Evolutionary conservation across 2,113 vertebrate genomes (phyloP).

Genomic region (Addax nasomaculatus): DNA sequence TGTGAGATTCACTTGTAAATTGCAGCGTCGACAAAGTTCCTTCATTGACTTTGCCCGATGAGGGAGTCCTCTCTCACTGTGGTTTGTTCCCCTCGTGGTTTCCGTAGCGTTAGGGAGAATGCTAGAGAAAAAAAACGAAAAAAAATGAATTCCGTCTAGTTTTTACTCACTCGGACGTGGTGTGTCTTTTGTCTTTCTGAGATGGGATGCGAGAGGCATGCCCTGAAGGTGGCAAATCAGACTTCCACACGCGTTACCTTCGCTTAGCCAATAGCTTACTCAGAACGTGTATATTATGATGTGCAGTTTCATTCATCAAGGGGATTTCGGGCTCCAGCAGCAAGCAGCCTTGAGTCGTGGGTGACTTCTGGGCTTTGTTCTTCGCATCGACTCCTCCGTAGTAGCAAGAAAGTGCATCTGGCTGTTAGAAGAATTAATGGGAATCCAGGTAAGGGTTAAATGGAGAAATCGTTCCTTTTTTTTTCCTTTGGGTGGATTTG

Average conservation of each 20-base stretch:
- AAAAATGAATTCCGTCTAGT: slow-evolving; percentile 30
- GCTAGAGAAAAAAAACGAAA: neutral
- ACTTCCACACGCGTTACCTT: slow-evolving; percentile 29
- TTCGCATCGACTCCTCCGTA: neutral
- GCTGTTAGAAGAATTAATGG: neutral
- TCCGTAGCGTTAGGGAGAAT: slow-evolving; percentile 7
- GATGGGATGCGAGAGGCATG: slow-evolving; percentile 24
- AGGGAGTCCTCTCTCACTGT: slow-evolving; percentile 36
- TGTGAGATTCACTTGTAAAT: slow-evolving; percentile 36
- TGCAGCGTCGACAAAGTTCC: neutral
- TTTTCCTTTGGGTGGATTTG: neutral
- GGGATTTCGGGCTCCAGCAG: slow-evolving; percentile 24
- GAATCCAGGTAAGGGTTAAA: slow-evolving; percentile 4
- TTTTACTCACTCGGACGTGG: slow-evolving; percentile 31
- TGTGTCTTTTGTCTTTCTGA: neutral
- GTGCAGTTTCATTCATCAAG: slow-evolving; percentile 31
- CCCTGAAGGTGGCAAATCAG: slow-evolving; percentile 45
- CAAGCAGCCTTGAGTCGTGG: neutral
- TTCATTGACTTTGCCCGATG: neutral
- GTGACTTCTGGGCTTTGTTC: neutral
- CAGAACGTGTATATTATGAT: neutral
- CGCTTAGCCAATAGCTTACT: slow-evolving; percentile 3
- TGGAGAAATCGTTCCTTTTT: neutral
- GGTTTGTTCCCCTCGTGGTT: slow-evolving; percentile 18
- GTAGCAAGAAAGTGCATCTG: neutral